phyloP scores from a whole-genome alignment of 1,140 invertebrate genomes.

The Papilio polyxenes region DNA sequence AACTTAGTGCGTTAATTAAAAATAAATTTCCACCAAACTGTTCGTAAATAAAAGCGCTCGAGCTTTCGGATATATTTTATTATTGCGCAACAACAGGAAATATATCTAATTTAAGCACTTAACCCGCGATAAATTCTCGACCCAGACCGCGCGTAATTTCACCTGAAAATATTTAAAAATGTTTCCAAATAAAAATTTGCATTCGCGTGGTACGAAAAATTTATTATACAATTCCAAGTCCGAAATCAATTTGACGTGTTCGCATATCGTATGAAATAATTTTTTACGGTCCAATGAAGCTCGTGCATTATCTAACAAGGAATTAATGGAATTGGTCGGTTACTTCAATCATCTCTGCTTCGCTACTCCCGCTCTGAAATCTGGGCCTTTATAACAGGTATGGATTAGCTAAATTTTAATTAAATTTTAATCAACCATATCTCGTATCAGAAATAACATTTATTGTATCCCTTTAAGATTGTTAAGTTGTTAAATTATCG shows the following conservation, averaged over 20 bases:
- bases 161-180: slow-evolving; percentile 46
- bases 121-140: slow-evolving; percentile 39
- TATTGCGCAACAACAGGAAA: slow-evolving; percentile 31
- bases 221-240: slow-evolving; percentile 55
- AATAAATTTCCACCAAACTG: slow-evolving; percentile 29
- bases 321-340: slow-evolving; percentile 31
- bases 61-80: slow-evolving; percentile 28
- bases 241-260: slow-evolving; percentile 53
- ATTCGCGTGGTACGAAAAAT: slow-evolving; percentile 46
- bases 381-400: not conserved
- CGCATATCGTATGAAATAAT: slow-evolving; percentile 23
- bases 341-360: slow-evolving; percentile 12
- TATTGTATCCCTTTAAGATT: not conserved
- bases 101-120: slow-evolving; percentile 40
- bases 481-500: not conserved
- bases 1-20: slow-evolving; percentile 33
- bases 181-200: slow-evolving; percentile 51
- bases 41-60: slow-evolving; percentile 24
- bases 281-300: slow-evolving; percentile 7
- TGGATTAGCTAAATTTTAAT: not conserved
- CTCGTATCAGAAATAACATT: not conserved
- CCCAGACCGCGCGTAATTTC: slow-evolving; percentile 17
- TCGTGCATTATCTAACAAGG: slow-evolving; percentile 31
- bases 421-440: slow-evolving; percentile 10
- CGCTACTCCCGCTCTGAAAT: not conserved